Conservation (phyloP, 2,888 invertebrate genomes). For the Drosophila pseudotalamancana region DNA sequence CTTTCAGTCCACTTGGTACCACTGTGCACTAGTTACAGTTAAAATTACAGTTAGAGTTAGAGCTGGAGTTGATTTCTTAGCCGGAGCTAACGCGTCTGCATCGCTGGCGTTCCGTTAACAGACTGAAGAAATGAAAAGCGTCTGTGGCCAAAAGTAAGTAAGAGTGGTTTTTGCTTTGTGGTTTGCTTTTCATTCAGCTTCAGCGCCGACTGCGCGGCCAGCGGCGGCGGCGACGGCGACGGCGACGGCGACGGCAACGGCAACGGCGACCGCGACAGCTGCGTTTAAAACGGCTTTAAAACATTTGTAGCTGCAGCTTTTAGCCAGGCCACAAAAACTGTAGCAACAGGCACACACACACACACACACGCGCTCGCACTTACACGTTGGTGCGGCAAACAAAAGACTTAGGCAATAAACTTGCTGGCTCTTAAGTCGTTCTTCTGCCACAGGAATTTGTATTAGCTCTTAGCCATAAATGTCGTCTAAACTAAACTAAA, state of each 20-base stretch:
- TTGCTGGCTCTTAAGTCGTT: conserved; percentile 15
- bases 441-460: conserved; percentile 53
- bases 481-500: not conserved
- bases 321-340: conserved; percentile 43
- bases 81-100: conserved; percentile 81
- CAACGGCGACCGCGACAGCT: not conserved
- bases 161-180: conserved; percentile 72
- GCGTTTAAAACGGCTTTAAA: too few species aligned
- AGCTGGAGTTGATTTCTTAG: conserved; percentile 24
- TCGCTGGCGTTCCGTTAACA: conserved; percentile 83
- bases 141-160: conserved; percentile 82
- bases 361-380: not conserved
- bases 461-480: conserved; percentile 53
- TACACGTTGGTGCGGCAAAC: conserved; percentile 25
- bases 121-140: conserved; percentile 84
- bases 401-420: conserved; percentile 71
- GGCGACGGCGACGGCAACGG: conserved; percentile 3
- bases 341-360: conserved; percentile 28
- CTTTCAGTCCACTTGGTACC: conserved; percentile 38
- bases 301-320: conserved; percentile 43
- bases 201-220: conserved; percentile 15
- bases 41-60: conserved; percentile 23
- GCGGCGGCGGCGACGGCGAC: conserved; percentile 12
- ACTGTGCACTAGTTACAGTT: conserved; percentile 52
- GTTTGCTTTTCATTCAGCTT: conserved; percentile 55